Conservation (phyloP, 2,113 vertebrate species). For the Mus spicilegus region DNA sequence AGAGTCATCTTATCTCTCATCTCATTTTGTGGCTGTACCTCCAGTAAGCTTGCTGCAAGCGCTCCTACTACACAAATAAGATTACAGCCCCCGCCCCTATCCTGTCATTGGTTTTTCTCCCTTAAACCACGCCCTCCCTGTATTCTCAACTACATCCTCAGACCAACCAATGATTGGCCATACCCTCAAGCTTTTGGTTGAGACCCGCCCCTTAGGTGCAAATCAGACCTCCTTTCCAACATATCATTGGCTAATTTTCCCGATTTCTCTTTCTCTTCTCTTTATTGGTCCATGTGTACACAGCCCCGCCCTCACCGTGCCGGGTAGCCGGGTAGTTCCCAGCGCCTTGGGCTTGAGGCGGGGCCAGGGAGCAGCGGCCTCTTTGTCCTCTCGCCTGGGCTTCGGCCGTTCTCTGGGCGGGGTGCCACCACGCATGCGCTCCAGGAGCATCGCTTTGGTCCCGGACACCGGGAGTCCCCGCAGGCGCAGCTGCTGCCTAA, state of each 20-base stretch:
- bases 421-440: slow-evolving; percentile 89
- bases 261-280: slow-evolving; percentile 80
- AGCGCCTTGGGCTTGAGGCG: slow-evolving; percentile 62
- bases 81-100: too few species aligned
- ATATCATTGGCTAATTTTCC: neutral
- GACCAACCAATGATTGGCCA: neutral
- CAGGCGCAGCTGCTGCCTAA: slow-evolving; percentile 93
- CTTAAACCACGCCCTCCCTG: neutral
- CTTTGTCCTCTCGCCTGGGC: slow-evolving; percentile 78
- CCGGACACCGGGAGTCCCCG: slow-evolving; percentile 94
- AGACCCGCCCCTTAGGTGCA: neutral
- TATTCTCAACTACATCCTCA: neutral
- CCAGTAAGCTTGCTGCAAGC: neutral
- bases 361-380: slow-evolving; percentile 28
- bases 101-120: neutral
- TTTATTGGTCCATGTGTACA: slow-evolving; percentile 87
- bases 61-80: neutral
- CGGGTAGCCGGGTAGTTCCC: slow-evolving; percentile 80
- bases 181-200: neutral
- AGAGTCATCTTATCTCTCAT: neutral
- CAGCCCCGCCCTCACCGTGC: slow-evolving; percentile 82
- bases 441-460: slow-evolving; percentile 92
- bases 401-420: slow-evolving; percentile 81
- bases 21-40: neutral
- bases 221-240: neutral